A percentile compares a stretch with the other conserved stretches of the same genome.
phyloP scores from a whole-genome alignment of 1,140 invertebrate genomes.

The Solenopsis invicta region DNA sequence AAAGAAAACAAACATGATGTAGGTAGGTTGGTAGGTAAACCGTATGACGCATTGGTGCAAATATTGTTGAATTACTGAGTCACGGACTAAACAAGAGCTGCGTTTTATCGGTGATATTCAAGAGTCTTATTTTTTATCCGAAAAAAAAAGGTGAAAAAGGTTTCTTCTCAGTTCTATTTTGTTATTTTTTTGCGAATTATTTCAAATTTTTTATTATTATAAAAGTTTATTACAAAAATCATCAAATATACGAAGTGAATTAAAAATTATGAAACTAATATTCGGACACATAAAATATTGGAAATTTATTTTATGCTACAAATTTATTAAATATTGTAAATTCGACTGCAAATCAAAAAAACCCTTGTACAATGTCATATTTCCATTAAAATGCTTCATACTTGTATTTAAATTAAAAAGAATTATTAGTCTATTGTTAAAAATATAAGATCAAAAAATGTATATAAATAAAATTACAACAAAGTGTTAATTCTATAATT shows the following conservation, averaged over 20 bases:
- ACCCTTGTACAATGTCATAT: too few relatives aligned
- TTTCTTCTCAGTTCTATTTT: not conserved
- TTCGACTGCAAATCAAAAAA: too few relatives aligned
- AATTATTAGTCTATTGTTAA: too few relatives aligned
- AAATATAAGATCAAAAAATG: too few relatives aligned
- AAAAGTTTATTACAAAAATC: not conserved
- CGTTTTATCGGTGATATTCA: not conserved
- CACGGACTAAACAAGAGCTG: not conserved
- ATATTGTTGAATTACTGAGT: slow-evolving; percentile 21
- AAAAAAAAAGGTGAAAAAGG: not conserved
- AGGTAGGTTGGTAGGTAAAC: slow-evolving; percentile 3
- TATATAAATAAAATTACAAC: too few relatives aligned
- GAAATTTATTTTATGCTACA: too few relatives aligned
- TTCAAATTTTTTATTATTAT: not conserved
- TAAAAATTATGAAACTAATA: too few relatives aligned
- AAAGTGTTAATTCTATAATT: too few relatives aligned
- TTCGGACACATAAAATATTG: too few relatives aligned
- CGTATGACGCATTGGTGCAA: slow-evolving; percentile 26
- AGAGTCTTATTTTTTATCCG: not conserved
- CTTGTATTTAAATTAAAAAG: too few relatives aligned
- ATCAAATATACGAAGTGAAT: not conserved
- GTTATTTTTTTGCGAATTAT: not conserved
- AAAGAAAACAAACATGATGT: slow-evolving; percentile 52
- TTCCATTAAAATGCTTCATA: too few relatives aligned
- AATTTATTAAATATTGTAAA: too few relatives aligned